These are phyloP conservation scores for Sinocyclocheilus maitianheensis DNA, from an alignment of 2,113 vertebrate genomes.

Conservation along the genomic window DNA sequence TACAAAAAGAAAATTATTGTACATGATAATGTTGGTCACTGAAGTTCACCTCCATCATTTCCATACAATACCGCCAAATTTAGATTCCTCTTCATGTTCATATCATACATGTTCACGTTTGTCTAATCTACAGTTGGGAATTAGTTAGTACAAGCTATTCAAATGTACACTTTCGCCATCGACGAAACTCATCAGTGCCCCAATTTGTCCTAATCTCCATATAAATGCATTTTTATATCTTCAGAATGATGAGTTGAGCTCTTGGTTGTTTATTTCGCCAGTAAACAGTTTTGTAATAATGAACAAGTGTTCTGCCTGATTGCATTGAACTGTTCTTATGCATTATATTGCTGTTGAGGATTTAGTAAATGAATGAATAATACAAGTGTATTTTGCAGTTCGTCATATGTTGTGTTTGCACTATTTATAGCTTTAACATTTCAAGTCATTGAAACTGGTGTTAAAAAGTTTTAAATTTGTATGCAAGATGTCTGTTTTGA, in stretches of 20 bases:
- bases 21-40: slow-evolving; percentile 39
- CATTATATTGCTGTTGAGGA: background rate
- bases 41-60: slow-evolving; percentile 25
- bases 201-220: slow-evolving; percentile 21
- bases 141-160: slow-evolving; percentile 5
- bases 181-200: slow-evolving; percentile 12
- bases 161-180: slow-evolving; percentile 20
- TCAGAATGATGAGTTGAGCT: background rate
- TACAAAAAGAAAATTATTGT: slow-evolving; percentile 46
- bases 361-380: slow-evolving; percentile 2
- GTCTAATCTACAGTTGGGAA: background rate
- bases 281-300: slow-evolving; percentile 9
- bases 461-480: background rate
- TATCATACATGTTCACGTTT: background rate
- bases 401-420: background rate
- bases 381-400: background rate
- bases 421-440: background rate
- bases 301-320: slow-evolving; percentile 36
- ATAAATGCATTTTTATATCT: slow-evolving; percentile 37
- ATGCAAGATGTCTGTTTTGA: background rate
- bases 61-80: background rate
- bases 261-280: slow-evolving; percentile 22
- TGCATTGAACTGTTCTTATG: slow-evolving; percentile 1
- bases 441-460: background rate
- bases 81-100: slow-evolving; percentile 36